These are phyloP conservation scores for Cygnus olor DNA, from an alignment of 2,797 vertebrate species.

Conservation along the genomic window DNA sequence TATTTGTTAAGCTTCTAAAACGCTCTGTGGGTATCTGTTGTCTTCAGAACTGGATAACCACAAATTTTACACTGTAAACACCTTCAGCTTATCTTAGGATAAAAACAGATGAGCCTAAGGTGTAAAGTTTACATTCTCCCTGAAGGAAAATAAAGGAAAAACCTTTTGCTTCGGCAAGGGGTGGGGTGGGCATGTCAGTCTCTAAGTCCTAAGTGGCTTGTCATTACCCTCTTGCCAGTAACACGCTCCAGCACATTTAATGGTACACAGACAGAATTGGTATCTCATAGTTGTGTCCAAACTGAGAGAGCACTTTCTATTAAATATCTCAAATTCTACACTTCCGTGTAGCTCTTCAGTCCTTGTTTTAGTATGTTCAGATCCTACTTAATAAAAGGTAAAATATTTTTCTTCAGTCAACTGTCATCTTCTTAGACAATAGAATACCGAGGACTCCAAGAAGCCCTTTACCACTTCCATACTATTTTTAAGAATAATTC, in stretches of 20 bases:
- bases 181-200: not conserved
- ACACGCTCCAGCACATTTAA: rapidly evolving
- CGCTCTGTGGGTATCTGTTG: not conserved
- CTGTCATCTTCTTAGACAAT: not conserved
- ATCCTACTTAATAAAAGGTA: not conserved
- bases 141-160: not conserved
- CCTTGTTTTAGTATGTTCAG: not conserved
- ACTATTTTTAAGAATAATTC: not conserved
- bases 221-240: not conserved
- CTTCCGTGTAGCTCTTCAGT: not conserved
- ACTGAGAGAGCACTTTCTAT: not conserved
- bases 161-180: not conserved
- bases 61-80: not conserved
- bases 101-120: not conserved
- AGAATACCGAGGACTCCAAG: not conserved
- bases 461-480: not conserved
- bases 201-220: not conserved
- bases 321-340: not conserved
- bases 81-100: not conserved
- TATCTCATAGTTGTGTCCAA: not conserved
- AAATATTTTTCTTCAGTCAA: not conserved
- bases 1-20: slow-evolving; percentile 1
- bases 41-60: not conserved
- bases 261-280: not conserved
- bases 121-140: not conserved